These are phyloP conservation scores for Trissolcus basalis DNA, from an alignment of 1,140 invertebrate species.

Conservation along the genomic window DNA sequence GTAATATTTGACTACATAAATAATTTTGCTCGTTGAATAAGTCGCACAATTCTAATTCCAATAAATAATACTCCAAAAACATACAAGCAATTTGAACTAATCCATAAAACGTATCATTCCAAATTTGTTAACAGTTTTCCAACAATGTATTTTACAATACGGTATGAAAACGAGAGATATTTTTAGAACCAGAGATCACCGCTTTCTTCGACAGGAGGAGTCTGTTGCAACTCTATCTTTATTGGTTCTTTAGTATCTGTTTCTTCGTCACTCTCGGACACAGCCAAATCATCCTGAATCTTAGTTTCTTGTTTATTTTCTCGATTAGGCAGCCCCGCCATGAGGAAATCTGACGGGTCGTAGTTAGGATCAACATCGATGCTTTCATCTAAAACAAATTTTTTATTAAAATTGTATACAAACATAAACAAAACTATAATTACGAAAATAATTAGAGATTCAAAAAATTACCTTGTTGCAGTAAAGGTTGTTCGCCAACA, in stretches of 20 bases:
- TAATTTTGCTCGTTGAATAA: too few relatives aligned
- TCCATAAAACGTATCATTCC: slow-evolving; percentile 7
- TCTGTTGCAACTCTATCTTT: slow-evolving; percentile 58
- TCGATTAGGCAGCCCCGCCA: slow-evolving; percentile 76
- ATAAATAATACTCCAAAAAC: too few relatives aligned
- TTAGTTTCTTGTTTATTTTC: slow-evolving; percentile 74
- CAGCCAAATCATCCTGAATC: slow-evolving; percentile 85
- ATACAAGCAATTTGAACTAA: slow-evolving; percentile 6
- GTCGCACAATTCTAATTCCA: too few relatives aligned
- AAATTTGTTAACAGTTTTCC: background rate
- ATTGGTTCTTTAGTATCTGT: slow-evolving; percentile 42
- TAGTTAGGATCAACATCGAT: slow-evolving; percentile 90
- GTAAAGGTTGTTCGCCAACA: slow-evolving; percentile 77
- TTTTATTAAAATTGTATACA: background rate
- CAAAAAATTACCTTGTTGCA: slow-evolving; percentile 66
- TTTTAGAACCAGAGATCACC: slow-evolving; percentile 78
- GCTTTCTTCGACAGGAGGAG: slow-evolving; percentile 71
- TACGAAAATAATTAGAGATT: background rate
- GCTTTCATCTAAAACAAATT: slow-evolving; percentile 79
- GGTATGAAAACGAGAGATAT: background rate
- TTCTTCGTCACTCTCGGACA: slow-evolving; percentile 87
- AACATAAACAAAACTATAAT: background rate
- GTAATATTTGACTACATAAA: too few relatives aligned
- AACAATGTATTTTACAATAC: slow-evolving; percentile 20
- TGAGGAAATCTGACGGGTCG: slow-evolving; percentile 89